phyloP scores from a whole-genome alignment of 1,140 invertebrate species.

The Agrypnia vestita region DNA sequence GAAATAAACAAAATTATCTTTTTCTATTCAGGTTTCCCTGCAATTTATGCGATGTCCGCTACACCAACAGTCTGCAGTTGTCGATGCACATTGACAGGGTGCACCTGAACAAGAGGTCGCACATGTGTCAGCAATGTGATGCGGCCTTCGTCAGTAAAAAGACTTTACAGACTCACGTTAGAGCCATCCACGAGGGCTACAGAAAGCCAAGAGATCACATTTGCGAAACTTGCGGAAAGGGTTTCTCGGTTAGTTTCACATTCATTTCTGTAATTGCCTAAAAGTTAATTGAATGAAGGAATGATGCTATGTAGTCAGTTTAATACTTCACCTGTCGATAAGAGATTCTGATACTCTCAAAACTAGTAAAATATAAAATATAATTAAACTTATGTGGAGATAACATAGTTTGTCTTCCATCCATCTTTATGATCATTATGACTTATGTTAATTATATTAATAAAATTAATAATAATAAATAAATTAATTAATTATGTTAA shows the following conservation, averaged over 20 bases:
- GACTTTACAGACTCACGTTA: conserved; percentile 50
- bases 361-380: too few relatives aligned
- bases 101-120: conserved; percentile 53
- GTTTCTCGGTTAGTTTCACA: conserved; percentile 51
- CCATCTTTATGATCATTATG: too few relatives aligned
- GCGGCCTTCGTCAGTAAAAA: conserved; percentile 54
- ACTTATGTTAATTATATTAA: too few relatives aligned
- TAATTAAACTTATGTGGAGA: too few relatives aligned
- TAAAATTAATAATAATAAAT: too few relatives aligned
- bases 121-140: conserved; percentile 50
- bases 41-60: conserved; percentile 50
- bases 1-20: neutral
- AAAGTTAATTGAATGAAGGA: too few relatives aligned
- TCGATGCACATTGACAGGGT: conserved; percentile 52
- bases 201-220: conserved; percentile 53
- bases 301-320: too few relatives aligned
- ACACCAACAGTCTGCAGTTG: conserved; percentile 53
- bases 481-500: too few relatives aligned
- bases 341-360: too few relatives aligned
- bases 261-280: too few relatives aligned
- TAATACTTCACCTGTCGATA: too few relatives aligned
- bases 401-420: too few relatives aligned
- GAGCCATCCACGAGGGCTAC: conserved; percentile 52
- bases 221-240: conserved; percentile 57
- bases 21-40: conserved; percentile 50